Evolutionary conservation across 2,797 vertebrate genomes (phyloP).

Genomic region (Microctenopoma stevenorrisi): DNA sequence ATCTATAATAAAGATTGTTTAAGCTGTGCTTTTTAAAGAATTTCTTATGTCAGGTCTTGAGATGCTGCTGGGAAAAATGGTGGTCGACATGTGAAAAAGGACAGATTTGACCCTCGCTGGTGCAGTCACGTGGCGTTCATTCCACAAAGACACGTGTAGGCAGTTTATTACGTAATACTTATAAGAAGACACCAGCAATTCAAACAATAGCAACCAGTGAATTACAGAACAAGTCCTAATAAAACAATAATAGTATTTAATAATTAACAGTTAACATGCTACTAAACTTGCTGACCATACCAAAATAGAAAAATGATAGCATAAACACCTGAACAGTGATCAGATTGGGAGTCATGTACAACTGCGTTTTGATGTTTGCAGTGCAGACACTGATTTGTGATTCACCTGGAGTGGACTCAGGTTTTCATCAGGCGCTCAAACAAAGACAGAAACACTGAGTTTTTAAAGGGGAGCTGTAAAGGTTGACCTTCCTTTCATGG

Average conservation of each 20-base stretch:
- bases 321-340: slow-evolving; percentile 24
- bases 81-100: slow-evolving; percentile 11
- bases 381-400: slow-evolving; percentile 24
- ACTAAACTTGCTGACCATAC: slow-evolving; percentile 18
- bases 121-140: slow-evolving; percentile 3
- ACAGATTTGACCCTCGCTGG: slow-evolving; percentile 11
- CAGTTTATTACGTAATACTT: slow-evolving; percentile 12
- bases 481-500: slow-evolving; percentile 15
- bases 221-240: neutral
- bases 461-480: slow-evolving; percentile 25
- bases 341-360: slow-evolving; percentile 4
- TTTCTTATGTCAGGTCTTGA: slow-evolving; percentile 13
- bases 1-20: slow-evolving; percentile 10
- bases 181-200: slow-evolving; percentile 19
- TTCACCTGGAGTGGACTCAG: slow-evolving; percentile 21
- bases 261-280: neutral
- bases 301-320: slow-evolving; percentile 8
- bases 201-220: neutral
- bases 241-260: too few relatives aligned
- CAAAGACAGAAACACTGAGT: slow-evolving; percentile 30
- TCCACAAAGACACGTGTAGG: neutral
- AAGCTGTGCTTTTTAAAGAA: slow-evolving; percentile 8
- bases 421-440: slow-evolving; percentile 35
- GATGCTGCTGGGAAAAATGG: slow-evolving; percentile 8
- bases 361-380: slow-evolving; percentile 19